Evolutionary conservation across 2,797 vertebrate species (phyloP).

Genomic region (Kryptopterus vitreolus): DNA sequence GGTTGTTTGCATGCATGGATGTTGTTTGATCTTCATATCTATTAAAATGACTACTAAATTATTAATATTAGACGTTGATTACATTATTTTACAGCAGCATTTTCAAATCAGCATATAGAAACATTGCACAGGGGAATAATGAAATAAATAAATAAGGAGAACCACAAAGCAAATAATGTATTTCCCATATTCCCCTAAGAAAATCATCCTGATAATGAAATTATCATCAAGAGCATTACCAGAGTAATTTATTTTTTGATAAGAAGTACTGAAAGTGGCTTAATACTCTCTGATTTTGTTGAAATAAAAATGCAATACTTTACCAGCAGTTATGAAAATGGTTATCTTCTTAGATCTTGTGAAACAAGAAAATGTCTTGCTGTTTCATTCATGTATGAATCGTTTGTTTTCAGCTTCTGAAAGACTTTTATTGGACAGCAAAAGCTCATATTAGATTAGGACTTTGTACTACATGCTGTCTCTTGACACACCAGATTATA

Average conservation of each 20-base stretch:
- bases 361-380: conserved; percentile 57
- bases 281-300: conserved; percentile 42
- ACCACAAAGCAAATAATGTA: not conserved
- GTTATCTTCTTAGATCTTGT: conserved; percentile 68
- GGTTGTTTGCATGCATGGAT: not conserved
- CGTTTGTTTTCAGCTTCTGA: conserved; percentile 53
- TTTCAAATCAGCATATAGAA: not conserved
- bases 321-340: conserved; percentile 63
- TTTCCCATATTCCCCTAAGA: not conserved
- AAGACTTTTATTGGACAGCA: conserved; percentile 52
- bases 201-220: conserved; percentile 44
- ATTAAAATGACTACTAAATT: not conserved
- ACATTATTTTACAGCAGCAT: not conserved
- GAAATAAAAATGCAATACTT: conserved; percentile 43
- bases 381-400: conserved; percentile 59
- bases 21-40: not conserved
- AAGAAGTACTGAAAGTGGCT: conserved; percentile 48
- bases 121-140: not conserved
- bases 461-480: conserved; percentile 42
- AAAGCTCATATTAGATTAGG: conserved; percentile 55
- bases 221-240: conserved; percentile 43
- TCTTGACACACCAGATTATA: conserved; percentile 43
- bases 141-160: not conserved
- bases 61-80: not conserved
- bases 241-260: conserved; percentile 35